Base-by-base conservation (phyloP, 2,888 invertebrate species). In the Hyposoter didymator region DNA sequence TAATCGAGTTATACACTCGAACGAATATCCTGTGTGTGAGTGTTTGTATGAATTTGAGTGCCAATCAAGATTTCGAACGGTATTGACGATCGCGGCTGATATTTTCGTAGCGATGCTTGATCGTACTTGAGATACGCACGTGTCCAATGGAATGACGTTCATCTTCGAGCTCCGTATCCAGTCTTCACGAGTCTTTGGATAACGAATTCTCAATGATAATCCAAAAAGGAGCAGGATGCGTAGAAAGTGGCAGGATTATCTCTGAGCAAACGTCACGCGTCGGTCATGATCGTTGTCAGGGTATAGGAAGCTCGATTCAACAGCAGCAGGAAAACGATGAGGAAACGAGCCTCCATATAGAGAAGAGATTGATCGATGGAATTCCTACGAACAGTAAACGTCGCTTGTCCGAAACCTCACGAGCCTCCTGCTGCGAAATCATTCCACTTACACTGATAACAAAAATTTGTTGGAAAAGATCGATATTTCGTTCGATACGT, bases 161-260 rank as follows among this genome's bases (percentile, higher is more conserved):
- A 59, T 43, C 45, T 55, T 32, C 52, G 45, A 12, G 52, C 45
- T 14, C 28, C 12, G 22, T n/a, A 19, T 55, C 22, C 22, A 62
- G 19, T 74, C 74, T 66, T 19, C 47, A 55, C 52, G 74, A 19
- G 19, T 28, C 35, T 72, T 19, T 43, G 47, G 75, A 82, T 85
- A 85, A 85, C 72, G 79, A 83, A 76, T 49, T 39, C 43, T 49
- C 76, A 62, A 85, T 76, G 72, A 85, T 80, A 80, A 83, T 83
- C 76, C 74, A 43, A 76, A 76, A 67, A 39, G 28, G 14, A n/a
- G 32, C 12, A 49, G 66, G 52, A 43, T 47, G 28, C 55, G 52
- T 52, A 43, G 55, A 73, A 32, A 55, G 52, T 45, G 72, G 69
- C 17, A 62, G 14, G 74, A 82, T 82, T 32, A 82, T 79, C 35